Conservation (phyloP, 2,797 vertebrate genomes). For the Clarias laeviceps region DNA sequence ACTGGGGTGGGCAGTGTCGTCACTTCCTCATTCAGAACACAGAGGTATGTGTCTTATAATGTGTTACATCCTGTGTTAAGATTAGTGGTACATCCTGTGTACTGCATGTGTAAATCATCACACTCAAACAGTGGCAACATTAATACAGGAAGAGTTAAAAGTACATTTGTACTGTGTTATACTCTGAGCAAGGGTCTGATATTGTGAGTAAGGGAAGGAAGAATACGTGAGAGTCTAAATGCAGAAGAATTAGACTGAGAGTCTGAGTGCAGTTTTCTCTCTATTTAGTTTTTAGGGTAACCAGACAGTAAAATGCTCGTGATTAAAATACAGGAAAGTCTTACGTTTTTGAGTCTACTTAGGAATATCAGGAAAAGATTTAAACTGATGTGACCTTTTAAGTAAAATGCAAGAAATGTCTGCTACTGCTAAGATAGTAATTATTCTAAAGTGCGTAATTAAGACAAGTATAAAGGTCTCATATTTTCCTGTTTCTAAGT, state of each 20-base stretch:
- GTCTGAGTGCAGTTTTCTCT: background rate
- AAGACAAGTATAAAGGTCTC: no score
- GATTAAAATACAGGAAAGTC: background rate
- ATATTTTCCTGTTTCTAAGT: no score
- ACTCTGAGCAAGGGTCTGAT: background rate
- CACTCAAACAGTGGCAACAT: background rate
- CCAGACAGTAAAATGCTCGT: background rate
- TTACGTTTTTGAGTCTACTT: background rate
- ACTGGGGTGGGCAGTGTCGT: conserved; percentile 83
- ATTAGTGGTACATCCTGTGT: background rate
- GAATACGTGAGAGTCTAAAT: background rate
- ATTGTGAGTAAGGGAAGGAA: background rate
- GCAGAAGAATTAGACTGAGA: background rate
- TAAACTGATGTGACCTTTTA: no score
- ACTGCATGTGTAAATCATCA: background rate
- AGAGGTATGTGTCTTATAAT: conserved; percentile 67
- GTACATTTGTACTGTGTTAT: background rate
- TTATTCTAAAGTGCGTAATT: no score
- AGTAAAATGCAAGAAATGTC: no score
- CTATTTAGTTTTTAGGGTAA: background rate
- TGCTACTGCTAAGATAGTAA: no score
- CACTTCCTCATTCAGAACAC: conserved; percentile 92
- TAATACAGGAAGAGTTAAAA: background rate
- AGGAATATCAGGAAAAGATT: no score
- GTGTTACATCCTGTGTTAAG: background rate